Evolutionary conservation across 2,113 vertebrate genomes (phyloP).

Genomic region (Sylvia atricapilla): DNA sequence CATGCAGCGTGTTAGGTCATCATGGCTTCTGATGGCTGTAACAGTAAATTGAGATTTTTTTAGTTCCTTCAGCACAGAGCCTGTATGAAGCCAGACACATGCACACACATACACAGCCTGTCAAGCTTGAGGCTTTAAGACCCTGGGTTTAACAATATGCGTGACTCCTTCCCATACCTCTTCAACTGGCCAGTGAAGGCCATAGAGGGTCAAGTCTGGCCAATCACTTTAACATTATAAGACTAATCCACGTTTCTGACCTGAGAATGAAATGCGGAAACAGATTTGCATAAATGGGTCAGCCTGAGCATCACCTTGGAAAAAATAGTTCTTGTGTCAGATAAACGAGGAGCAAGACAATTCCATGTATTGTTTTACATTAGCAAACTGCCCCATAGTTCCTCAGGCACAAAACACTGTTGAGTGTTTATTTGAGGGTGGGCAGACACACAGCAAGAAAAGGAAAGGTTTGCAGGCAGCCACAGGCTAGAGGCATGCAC

Average conservation of each 20-base stretch:
- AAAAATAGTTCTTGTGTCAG: not conserved
- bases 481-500: not conserved
- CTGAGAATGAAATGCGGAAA: not conserved
- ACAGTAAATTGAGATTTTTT: not conserved
- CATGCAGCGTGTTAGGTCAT: rapidly evolving
- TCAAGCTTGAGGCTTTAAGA: not conserved
- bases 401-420: not conserved
- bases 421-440: not conserved
- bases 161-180: not conserved
- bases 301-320: not conserved
- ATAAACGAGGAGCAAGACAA: not conserved
- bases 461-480: not conserved
- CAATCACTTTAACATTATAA: not conserved
- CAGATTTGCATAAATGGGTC: not conserved
- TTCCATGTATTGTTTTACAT: not conserved
- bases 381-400: not conserved
- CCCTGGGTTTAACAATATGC: not conserved
- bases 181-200: not conserved
- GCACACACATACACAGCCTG: not conserved
- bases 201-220: not conserved
- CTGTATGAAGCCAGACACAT: not conserved
- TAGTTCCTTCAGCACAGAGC: not conserved
- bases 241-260: not conserved
- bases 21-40: not conserved
- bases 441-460: not conserved